phyloP scores from a whole-genome alignment of 2,888 invertebrate species.

The Lasius fuliginosus region DNA sequence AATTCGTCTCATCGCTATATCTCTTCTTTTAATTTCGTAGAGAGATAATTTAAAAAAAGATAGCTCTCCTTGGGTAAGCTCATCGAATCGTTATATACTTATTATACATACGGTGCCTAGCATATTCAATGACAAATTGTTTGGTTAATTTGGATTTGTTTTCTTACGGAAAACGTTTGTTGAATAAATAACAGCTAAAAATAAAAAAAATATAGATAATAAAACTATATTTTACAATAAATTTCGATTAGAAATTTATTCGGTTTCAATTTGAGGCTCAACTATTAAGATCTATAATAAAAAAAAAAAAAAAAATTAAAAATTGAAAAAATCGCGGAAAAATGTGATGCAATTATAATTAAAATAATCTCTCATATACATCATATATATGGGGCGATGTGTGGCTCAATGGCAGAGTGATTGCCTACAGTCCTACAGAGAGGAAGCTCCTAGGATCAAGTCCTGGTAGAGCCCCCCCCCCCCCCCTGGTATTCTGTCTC shows the following conservation, averaged over 20 bases:
- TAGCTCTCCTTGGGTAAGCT: conserved; percentile 22
- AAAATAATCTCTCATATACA: neutral
- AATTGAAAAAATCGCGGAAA: neutral
- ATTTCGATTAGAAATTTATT: neutral
- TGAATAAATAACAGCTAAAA: neutral
- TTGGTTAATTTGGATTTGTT: neutral
- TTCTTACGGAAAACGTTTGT: neutral
- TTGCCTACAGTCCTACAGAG: too few relatives aligned
- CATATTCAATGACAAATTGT: neutral
- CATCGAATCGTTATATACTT: neutral
- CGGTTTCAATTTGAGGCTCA: neutral
- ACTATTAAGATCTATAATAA: neutral
- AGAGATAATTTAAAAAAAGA: conserved; percentile 18
- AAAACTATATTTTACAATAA: neutral
- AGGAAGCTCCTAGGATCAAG: too few relatives aligned
- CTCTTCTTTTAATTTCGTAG: conserved; percentile 5
- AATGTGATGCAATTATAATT: neutral
- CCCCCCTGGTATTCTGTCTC: too few relatives aligned
- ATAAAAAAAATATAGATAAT: neutral
- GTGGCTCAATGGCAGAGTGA: too few relatives aligned
- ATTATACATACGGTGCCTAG: neutral
- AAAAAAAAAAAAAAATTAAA: too few relatives aligned
- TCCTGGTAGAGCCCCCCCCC: too few relatives aligned
- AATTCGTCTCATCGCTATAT: conserved; percentile 10
- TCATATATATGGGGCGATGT: too few relatives aligned